These are phyloP conservation scores for Ostrea edulis DNA, from an alignment of 1,140 invertebrate species.

Conservation along the genomic window DNA sequence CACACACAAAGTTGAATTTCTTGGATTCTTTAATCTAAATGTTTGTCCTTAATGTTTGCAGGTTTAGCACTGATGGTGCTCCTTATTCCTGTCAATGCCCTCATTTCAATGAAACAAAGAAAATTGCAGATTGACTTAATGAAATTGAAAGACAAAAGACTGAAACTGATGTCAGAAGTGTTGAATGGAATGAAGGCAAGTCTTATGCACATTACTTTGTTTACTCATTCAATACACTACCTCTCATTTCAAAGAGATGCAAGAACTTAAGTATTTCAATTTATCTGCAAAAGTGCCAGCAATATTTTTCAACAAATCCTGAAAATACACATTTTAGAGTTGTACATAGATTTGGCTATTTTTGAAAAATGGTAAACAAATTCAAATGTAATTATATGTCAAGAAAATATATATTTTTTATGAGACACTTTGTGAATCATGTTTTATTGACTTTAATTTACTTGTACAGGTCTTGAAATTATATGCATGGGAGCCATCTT, in stretches of 20 bases:
- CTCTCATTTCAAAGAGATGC: too few relatives aligned
- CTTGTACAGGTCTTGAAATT: conserved; percentile 74
- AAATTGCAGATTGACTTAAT: conserved; percentile 81
- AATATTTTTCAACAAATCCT: too few relatives aligned
- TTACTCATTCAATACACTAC: too few relatives aligned
- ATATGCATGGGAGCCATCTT: conserved; percentile 80
- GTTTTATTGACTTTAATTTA: not conserved
- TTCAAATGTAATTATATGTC: too few relatives aligned
- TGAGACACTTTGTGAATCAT: not conserved
- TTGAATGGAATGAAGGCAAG: conserved; percentile 82
- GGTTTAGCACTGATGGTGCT: conserved; percentile 77
- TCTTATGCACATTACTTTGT: not conserved
- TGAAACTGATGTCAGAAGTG: conserved; percentile 80
- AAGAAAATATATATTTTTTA: not conserved
- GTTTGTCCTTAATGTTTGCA: conserved; percentile 5
- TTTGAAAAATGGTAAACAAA: too few relatives aligned
- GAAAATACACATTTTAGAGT: too few relatives aligned
- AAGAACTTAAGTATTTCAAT: too few relatives aligned
- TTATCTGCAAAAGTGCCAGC: too few relatives aligned
- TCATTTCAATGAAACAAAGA: conserved; percentile 88
- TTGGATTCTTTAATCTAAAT: too few relatives aligned
- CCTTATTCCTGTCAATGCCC: conserved; percentile 86
- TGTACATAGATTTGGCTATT: too few relatives aligned
- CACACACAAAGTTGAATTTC: too few relatives aligned
- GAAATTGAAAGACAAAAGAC: conserved; percentile 82